Percentiles rank a stretch among this genome's conserved stretches.
These are phyloP conservation scores for Virgularia gustaviana DNA, from an alignment of 92 coral and sea anemone species.

Conservation along the genomic window DNA sequence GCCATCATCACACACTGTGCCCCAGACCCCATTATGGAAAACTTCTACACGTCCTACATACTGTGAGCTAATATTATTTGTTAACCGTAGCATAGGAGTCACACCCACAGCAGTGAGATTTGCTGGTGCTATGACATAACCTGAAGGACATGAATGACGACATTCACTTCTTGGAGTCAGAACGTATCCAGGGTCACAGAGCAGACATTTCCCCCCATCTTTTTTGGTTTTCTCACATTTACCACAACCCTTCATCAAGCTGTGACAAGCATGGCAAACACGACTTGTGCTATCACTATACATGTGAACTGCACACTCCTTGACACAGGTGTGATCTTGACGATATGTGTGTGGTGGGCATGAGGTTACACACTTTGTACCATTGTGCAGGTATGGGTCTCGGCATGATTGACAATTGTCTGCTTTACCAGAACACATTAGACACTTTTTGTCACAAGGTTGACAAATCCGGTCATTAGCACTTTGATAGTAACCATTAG, in stretches of 20 bases:
- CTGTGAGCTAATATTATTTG: not conserved
- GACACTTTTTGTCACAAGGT: not conserved
- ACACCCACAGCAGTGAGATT: not conserved
- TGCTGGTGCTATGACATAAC: not conserved
- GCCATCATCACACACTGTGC: conserved; percentile 13
- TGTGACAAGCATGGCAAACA: conserved; percentile 8
- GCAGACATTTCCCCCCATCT: not conserved
- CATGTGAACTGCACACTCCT: not conserved
- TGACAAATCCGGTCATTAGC: not conserved
- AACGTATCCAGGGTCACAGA: conserved; percentile 2
- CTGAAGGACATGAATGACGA: not conserved
- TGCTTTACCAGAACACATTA: not conserved
- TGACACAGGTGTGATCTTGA: conserved; percentile 1
- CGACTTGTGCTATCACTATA: not conserved
- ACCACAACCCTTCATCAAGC: not conserved
- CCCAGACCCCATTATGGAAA: conserved; percentile 13
- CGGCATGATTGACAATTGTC: conserved; percentile 19
- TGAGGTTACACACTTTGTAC: not conserved
- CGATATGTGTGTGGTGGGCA: conserved; percentile 7
- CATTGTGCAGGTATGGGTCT: not conserved
- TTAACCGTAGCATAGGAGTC: not conserved
- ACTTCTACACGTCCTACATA: conserved; percentile 22
- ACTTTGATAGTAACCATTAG: conserved; percentile 8
- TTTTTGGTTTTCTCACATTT: not conserved
- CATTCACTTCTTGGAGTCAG: not conserved